Evolutionary conservation across 1,140 invertebrate species (phyloP).

Genomic region (Archegozetes longisetosus): DNA sequence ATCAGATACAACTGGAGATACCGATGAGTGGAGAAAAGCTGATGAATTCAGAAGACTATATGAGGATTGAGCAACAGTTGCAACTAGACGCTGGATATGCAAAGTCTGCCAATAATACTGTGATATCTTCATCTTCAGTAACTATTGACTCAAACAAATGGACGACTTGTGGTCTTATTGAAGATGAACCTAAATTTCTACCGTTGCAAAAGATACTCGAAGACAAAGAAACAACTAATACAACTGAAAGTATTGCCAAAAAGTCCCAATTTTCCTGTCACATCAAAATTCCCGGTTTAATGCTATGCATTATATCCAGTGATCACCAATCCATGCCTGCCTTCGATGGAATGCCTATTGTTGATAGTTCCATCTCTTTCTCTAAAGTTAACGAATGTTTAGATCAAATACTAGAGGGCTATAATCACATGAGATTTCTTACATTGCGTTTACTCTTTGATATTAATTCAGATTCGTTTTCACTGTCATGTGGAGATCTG

Average conservation of each 20-base stretch:
- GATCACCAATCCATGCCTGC: not conserved
- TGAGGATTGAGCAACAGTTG: slow-evolving; percentile 12
- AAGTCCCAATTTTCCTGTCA: not conserved
- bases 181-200: not conserved
- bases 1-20: not conserved
- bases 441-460: slow-evolving; percentile 11
- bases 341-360: not conserved
- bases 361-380: slow-evolving; percentile 8
- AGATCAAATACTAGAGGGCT: slow-evolving; percentile 4
- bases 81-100: not conserved
- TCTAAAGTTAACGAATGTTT: slow-evolving; percentile 2
- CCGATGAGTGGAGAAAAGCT: slow-evolving; percentile 3
- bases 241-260: not conserved
- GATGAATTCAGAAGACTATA: slow-evolving; percentile 10
- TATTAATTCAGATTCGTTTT: not conserved
- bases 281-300: slow-evolving; percentile 17
- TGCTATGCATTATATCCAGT: slow-evolving; percentile 9
- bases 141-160: not conserved
- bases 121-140: not conserved
- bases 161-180: not conserved
- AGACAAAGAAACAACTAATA: not conserved
- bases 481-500: slow-evolving; percentile 9
- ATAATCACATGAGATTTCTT: slow-evolving; percentile 10
- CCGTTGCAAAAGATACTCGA: not conserved
- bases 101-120: not conserved